Evolutionary conservation across 35 echinoderm and acorn worm species (phyloP).

Genomic region (Lytechinus variegatus): DNA sequence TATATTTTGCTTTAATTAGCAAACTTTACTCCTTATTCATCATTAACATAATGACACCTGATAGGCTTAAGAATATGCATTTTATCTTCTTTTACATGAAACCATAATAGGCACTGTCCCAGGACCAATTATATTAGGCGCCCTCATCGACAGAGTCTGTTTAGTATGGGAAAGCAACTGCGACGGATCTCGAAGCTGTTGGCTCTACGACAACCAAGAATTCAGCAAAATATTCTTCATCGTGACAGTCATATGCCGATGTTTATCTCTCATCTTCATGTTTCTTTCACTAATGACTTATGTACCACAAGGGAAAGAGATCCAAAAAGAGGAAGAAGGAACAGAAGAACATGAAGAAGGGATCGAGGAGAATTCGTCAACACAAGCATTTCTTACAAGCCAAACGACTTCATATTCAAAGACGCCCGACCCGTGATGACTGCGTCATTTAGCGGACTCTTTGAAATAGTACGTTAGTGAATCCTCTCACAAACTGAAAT

Average conservation of each 20-base stretch:
- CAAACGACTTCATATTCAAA: neutral
- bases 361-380: neutral
- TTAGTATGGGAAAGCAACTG: conserved; percentile 76
- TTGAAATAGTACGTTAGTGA: no score
- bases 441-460: no score
- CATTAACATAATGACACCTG: no score
- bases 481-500: no score
- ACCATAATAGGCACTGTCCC: conserved; percentile 82
- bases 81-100: no score
- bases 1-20: no score
- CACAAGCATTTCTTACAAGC: neutral
- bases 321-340: neutral
- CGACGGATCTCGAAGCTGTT: conserved; percentile 60
- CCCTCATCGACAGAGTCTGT: conserved; percentile 69
- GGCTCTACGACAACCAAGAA: conserved; percentile 70
- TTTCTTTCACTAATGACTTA: conserved; percentile 54
- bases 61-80: no score
- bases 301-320: conserved; percentile 46
- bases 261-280: conserved; percentile 51
- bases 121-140: conserved; percentile 78
- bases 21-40: no score
- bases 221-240: conserved; percentile 57
- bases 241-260: conserved; percentile 48
- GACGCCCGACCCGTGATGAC: neutral
- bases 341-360: neutral